These are phyloP conservation scores for Orycteropus afer DNA, from an alignment of 2,113 vertebrate species.

Conservation along the genomic window DNA sequence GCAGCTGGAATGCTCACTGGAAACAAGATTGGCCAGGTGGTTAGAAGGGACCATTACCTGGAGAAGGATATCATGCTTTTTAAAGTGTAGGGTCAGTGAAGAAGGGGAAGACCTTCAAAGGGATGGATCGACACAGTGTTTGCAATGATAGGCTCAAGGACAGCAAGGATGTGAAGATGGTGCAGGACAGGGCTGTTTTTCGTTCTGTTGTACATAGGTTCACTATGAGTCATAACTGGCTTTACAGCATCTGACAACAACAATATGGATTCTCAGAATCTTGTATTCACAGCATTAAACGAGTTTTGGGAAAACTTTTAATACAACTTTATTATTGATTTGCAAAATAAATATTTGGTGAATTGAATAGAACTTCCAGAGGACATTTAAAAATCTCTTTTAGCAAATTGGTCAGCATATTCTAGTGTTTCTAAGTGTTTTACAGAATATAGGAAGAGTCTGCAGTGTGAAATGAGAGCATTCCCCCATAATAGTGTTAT, in stretches of 20 bases:
- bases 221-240: no score
- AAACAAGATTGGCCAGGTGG: no score
- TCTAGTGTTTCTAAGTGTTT: not conserved
- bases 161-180: no score
- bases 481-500: not conserved
- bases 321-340: not conserved
- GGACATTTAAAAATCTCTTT: not conserved
- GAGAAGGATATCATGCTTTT: no score
- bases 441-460: not conserved
- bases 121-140: no score
- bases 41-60: no score
- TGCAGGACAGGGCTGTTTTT: no score
- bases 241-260: not conserved
- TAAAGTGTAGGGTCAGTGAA: no score
- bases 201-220: no score
- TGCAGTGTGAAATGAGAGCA: not conserved
- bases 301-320: not conserved
- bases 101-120: no score
- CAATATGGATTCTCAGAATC: not conserved
- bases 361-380: conserved; percentile 20
- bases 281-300: not conserved
- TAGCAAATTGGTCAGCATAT: not conserved
- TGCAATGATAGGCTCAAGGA: no score
- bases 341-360: not conserved
- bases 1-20: no score